Base-by-base conservation (phyloP, 2,888 invertebrate species). In the Microctonus brassicae region DNA sequence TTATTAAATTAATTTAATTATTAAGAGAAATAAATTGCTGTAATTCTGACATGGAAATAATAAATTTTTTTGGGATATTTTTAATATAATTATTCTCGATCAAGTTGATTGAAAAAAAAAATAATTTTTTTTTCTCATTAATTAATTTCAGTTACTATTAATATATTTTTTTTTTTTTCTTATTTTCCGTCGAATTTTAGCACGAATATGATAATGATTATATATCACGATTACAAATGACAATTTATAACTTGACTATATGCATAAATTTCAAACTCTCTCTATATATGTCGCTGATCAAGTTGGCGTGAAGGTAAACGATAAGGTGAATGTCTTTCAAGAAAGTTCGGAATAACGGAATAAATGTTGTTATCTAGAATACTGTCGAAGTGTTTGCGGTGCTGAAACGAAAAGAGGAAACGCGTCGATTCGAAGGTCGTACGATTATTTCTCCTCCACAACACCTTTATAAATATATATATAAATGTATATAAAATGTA, bases 361-460 rank as follows among this genome's bases (percentile, higher is more conserved):
- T n/a, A n/a, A 47, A 47, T 47, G 47, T 39, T 39, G 39, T 17
- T 47, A 47, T 47, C 47, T 47, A 47, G 47, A 47, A 47, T 47
- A 47, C 47, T 47, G 47, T 47, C 47, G 47, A 47, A 47, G 47
- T 47, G 42, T 47, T 47, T 47, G 47, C 47, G 47, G 47, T 47
- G 17, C 9, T 47, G 47, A 47, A 47, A 47, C 47, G 47, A 47
- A 47, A 47, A 47, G 47, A 47, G 47, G 47, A 47, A 47, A 47
- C 47, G 9, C 47, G 17, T 47, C 47, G 47, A 17, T 6, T 17
- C 47, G 47, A 47, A 47, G 47, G 47, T 47, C 47, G 47, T 47
- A 47, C 20, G 47, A 47, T 47, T 47, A 47, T 47, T 47, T 47
- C 47, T 47, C 47, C 7, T 47, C 47, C 47, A 3, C 7, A 47